Conservation (phyloP, 2,113 vertebrate genomes). For the Agapornis roseicollis region DNA sequence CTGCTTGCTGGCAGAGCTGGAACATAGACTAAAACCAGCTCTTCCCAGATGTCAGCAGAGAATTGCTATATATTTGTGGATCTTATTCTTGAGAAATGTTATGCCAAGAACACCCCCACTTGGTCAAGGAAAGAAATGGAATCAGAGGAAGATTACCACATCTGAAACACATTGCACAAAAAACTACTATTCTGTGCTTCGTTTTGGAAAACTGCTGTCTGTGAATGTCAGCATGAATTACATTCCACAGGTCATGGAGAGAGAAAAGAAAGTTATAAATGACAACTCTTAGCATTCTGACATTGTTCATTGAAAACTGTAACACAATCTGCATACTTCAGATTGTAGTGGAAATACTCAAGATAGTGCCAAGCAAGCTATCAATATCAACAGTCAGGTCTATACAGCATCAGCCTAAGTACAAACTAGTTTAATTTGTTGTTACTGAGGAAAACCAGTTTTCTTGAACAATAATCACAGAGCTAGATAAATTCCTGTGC, state of each 20-base stretch:
- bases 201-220: background rate
- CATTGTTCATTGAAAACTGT: background rate
- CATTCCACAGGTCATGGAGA: background rate
- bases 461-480: background rate
- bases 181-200: background rate
- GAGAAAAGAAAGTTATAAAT: background rate
- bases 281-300: background rate
- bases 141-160: background rate
- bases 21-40: background rate
- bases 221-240: background rate
- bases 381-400: background rate
- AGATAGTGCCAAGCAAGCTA: background rate
- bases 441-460: background rate
- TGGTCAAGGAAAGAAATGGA: conserved; percentile 52
- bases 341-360: background rate
- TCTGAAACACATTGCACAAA: background rate
- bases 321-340: background rate
- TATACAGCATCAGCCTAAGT: background rate
- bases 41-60: conserved; percentile 39
- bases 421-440: background rate
- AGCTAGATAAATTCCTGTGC: background rate
- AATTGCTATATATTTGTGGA: background rate
- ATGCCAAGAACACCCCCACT: conserved; percentile 65
- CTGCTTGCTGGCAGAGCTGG: conserved; percentile 2
- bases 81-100: conserved; percentile 11